Conservation (phyloP, 2,888 invertebrate species). For the Platerodrilus igneus region DNA sequence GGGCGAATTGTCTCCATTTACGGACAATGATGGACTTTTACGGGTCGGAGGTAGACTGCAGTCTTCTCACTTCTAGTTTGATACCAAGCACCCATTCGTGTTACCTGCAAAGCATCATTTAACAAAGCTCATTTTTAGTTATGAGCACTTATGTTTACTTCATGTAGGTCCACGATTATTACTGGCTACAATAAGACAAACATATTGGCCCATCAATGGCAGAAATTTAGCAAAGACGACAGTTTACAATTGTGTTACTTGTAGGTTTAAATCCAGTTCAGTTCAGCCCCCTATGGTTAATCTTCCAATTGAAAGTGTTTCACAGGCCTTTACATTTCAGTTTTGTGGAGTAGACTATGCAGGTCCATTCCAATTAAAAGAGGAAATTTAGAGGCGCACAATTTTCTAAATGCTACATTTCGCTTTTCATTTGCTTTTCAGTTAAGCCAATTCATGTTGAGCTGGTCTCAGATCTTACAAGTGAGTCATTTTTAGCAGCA, state of each 20-base stretch:
- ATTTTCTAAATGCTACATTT: conserved; percentile 24
- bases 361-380: conserved; percentile 31
- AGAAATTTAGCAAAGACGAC: conserved; percentile 27
- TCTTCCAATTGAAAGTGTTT: conserved; percentile 27
- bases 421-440: conserved; percentile 29
- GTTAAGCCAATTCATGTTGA: conserved; percentile 28
- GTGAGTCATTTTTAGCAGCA: conserved; percentile 22
- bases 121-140: conserved; percentile 18
- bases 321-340: conserved; percentile 27
- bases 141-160: conserved; percentile 18
- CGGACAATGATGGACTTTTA: conserved; percentile 11
- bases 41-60: conserved; percentile 17
- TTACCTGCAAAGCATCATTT: conserved; percentile 16
- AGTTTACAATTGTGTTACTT: conserved; percentile 24
- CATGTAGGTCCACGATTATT: conserved; percentile 21
- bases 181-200: conserved; percentile 12
- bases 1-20: conserved; percentile 17
- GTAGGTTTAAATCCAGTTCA: conserved; percentile 24
- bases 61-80: conserved; percentile 8
- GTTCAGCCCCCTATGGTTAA: conserved; percentile 29
- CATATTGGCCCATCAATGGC: conserved; percentile 31
- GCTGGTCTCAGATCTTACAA: conserved; percentile 18
- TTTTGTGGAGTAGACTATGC: conserved; percentile 31
- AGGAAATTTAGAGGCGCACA: conserved; percentile 22
- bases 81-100: conserved; percentile 20